A percentile compares a stretch with the other conserved stretches of the same genome.
These are phyloP conservation scores for Electrona antarctica DNA, from an alignment of 2,113 vertebrate species.

Conservation along the genomic window DNA sequence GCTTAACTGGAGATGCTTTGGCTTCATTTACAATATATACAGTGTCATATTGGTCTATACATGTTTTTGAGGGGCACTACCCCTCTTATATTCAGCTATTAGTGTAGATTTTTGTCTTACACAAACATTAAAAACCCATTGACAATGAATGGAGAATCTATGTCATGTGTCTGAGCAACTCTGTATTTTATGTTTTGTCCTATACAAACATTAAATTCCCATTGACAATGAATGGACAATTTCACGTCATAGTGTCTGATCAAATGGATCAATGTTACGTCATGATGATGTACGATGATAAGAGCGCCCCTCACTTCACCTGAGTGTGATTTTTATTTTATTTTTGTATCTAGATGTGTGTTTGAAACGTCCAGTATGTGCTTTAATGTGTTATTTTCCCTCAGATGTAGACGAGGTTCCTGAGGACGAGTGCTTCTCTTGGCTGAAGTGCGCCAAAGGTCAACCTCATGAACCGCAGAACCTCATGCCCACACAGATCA, in stretches of 20 bases:
- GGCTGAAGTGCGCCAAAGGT: constrained; percentile 98
- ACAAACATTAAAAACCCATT: too few species aligned
- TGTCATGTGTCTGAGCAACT: too few species aligned
- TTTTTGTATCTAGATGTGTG: background rate
- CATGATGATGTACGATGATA: background rate
- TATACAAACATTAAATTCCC: background rate
- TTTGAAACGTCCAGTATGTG: background rate
- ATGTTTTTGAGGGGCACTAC: too few species aligned
- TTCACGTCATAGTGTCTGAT: too few species aligned
- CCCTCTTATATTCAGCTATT: too few species aligned
- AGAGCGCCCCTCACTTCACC: too few species aligned
- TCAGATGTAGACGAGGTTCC: constrained; percentile 79
- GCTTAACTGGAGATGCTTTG: background rate
- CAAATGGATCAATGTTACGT: background rate
- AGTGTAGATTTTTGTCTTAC: too few species aligned
- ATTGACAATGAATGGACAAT: background rate
- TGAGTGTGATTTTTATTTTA: background rate
- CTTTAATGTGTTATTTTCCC: background rate
- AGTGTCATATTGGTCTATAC: background rate
- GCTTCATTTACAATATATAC: background rate
- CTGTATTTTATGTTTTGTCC: too few species aligned
- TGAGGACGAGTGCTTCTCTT: constrained; percentile 97
- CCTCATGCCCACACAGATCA: constrained; percentile 99
- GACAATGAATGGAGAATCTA: too few species aligned
- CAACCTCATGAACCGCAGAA: constrained; percentile 98